Conservation (phyloP, 2,113 vertebrate species). For the Ascaphus truei region DNA sequence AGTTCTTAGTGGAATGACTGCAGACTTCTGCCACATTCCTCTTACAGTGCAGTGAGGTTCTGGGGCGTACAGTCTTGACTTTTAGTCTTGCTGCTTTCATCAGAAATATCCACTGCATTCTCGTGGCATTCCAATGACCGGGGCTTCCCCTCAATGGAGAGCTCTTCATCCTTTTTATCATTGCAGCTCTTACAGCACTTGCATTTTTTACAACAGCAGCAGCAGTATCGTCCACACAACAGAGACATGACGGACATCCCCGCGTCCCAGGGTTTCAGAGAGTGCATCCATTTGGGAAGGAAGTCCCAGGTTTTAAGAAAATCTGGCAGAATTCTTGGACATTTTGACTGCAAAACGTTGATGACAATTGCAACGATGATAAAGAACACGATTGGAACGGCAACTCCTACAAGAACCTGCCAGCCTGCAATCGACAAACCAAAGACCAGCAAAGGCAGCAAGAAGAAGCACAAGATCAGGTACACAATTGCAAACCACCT, state of each 20-base stretch:
- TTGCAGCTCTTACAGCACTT: conserved; percentile 47
- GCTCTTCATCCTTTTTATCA: conserved; percentile 29
- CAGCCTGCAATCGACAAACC: conserved; percentile 88
- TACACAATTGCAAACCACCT: conserved; percentile 92
- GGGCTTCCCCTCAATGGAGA: conserved; percentile 45
- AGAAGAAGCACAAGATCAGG: conserved; percentile 78
- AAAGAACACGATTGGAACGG: conserved; percentile 61
- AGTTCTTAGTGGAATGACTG: too few relatives aligned
- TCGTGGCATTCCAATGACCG: conserved; percentile 68
- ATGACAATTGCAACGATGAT: conserved; percentile 63
- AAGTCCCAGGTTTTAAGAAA: conserved; percentile 79
- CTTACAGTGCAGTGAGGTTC: conserved; percentile 5
- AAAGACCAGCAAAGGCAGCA: conserved; percentile 74
- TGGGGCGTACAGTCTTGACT: background rate
- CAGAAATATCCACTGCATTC: conserved; percentile 60
- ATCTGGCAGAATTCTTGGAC: conserved; percentile 59
- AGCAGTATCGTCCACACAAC: conserved; percentile 66
- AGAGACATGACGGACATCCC: conserved; percentile 43
- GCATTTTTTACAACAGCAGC: conserved; percentile 70
- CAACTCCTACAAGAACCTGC: conserved; percentile 80
- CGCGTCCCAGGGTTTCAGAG: conserved; percentile 81
- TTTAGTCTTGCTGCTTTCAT: conserved; percentile 37
- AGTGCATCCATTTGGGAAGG: conserved; percentile 80
- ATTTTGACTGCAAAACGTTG: conserved; percentile 73
- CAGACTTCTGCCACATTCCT: background rate